Base-by-base conservation (phyloP, 2,888 invertebrate genomes). In the Xanthorhoe spadicearia region DNA sequence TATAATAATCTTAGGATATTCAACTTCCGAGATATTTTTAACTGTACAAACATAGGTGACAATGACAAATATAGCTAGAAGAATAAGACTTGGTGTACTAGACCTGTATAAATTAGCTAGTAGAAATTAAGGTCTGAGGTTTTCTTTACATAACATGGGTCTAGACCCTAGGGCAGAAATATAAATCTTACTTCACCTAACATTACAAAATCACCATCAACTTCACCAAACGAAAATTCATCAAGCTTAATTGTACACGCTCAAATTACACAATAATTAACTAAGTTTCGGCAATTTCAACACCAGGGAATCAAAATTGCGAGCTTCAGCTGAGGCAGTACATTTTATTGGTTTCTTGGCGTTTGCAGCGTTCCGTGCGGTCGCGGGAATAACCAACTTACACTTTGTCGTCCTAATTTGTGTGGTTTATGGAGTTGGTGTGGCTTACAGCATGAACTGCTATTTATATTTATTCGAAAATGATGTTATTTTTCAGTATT, bases 231-330 rank as follows among this genome's bases (percentile, higher is more conserved):
- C 38, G 48, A 17, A 48, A 48, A 48, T 7, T 17, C 7, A 48
- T 48, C 15, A 7, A 17, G 15, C 8, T 17, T 48, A 48, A 48
- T 15, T 48, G 1, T 48, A 15, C 38, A 43, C 38, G 48, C 23
- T 18, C 19, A 13, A 35, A 55, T 55, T 53, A 17, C 55, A 28
- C 23, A 17, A 32, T 13, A 43, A 28, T 46, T 15, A 28, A 46
- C 52, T 60, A 61, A 46, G 53, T 53, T 48, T 28, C 17, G 13
- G 18, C 50, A 50, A 50, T 43, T 56, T 50, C 9, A 43, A 52
- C 53, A 32, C 46, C 60, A 10, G 53, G 60, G 32, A 46, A 61
- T 74, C 68, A 65, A 78, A 75, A 71, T 77, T 73, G 64, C 18
- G 35, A 8, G 32, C 48, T 46, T 10, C 54, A 61, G 46, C 46